Conservation (phyloP, 2,888 invertebrate genomes). For the Nomada lathburiana region DNA sequence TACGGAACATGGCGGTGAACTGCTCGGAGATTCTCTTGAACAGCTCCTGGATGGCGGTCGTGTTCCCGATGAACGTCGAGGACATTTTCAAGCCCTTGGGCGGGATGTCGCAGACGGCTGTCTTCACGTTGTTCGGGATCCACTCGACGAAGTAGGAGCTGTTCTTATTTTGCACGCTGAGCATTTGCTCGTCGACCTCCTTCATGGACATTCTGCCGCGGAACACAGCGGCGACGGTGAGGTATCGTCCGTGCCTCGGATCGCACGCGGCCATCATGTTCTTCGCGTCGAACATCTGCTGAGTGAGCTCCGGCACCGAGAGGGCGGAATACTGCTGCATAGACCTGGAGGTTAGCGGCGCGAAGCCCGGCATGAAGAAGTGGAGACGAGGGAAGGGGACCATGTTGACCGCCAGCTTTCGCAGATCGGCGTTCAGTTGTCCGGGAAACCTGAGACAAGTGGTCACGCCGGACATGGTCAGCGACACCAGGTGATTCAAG, state of each 20-base stretch:
- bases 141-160: slow-evolving; percentile 89
- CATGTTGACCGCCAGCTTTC: slow-evolving; percentile 98
- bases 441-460: slow-evolving; percentile 95
- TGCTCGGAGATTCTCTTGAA: slow-evolving; percentile 96
- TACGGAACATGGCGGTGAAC: slow-evolving; percentile 97
- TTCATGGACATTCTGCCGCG: slow-evolving; percentile 90
- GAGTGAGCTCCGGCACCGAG: slow-evolving; percentile 91
- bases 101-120: slow-evolving; percentile 93
- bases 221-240: slow-evolving; percentile 91
- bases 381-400: slow-evolving; percentile 96
- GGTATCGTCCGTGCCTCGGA: slow-evolving; percentile 90
- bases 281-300: slow-evolving; percentile 92
- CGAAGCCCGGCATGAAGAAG: slow-evolving; percentile 95
- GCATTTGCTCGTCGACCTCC: slow-evolving; percentile 92
- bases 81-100: slow-evolving; percentile 93
- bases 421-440: slow-evolving; percentile 96
- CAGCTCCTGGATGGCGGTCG: slow-evolving; percentile 95
- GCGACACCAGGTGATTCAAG: slow-evolving; percentile 95
- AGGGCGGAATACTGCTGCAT: slow-evolving; percentile 90
- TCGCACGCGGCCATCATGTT: slow-evolving; percentile 94
- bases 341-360: slow-evolving; percentile 90
- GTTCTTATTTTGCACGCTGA: slow-evolving; percentile 89
- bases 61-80: slow-evolving; percentile 95
- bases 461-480: slow-evolving; percentile 95
- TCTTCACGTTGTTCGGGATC: slow-evolving; percentile 94